Evolutionary conservation across 1,140 invertebrate species (phyloP), one percentile per base, ranked within the genome.

Genomic region (Centruroides vittatus): DNA sequence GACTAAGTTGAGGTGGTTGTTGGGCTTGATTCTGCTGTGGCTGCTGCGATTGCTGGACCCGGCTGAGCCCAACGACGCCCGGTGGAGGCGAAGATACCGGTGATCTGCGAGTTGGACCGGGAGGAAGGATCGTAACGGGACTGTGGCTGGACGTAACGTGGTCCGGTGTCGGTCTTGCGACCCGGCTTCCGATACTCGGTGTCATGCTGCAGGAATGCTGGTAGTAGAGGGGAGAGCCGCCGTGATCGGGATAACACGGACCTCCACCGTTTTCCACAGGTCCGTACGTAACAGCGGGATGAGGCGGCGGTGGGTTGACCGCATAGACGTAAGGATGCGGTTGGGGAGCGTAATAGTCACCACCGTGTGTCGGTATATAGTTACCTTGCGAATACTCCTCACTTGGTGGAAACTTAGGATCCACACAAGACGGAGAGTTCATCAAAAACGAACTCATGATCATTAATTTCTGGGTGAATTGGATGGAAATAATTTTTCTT

Each of bases 381-480:
- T 86, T 89, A 59, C 79, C 84, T 68, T 90, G 87, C 66, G 83
- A 86, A 77, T 89, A 91, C 67, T 91, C 88, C 68, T 91, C 89
- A 67, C 77, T 83, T 9, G 89, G 88, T 35, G 88, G 88, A 76
- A 92, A 92, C 73, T 92, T 90, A 2, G 88, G 87, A 70, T 74
- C 76, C 62, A 74, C 67, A 63, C 62, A 62, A 50, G 58, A 55
- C 56, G 70, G 78, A 60, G 81, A 77, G 76, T 85, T 85, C 86
- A 91, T 91, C 77, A 93, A 81, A 79, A 91, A 92, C 70, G 88
- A 90, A 79, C 86, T 92, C 89, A 93, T 93, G 75, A 76, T 81
- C 64, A 77, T 78, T 77, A 78, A 78, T 78, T 78, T 78, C 75
- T 70, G 69, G 68, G 67, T 71, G 75, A 75, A 75, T 76, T 75